Evolutionary conservation across 2,113 vertebrate species (phyloP).

Genomic region (Calypte anna): DNA sequence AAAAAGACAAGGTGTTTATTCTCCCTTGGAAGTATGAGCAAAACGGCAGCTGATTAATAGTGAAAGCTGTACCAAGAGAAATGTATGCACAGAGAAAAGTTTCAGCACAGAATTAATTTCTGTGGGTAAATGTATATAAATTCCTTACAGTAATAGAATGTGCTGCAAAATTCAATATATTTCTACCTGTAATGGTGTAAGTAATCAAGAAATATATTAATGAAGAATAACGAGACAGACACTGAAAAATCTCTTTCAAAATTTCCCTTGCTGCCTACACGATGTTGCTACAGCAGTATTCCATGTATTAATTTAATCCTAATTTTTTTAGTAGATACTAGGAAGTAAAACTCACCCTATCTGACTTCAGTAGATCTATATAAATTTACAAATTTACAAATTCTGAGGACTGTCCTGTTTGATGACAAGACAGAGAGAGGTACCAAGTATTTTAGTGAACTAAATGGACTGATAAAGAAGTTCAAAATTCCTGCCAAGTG

Average conservation of each 20-base stretch:
- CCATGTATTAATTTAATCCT: background rate
- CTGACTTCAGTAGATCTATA: background rate
- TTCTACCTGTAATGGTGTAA: background rate
- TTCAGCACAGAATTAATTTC: conserved; percentile 34
- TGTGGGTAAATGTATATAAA: conserved; percentile 12
- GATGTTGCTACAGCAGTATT: background rate
- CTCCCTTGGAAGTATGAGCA: background rate
- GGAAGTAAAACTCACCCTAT: background rate
- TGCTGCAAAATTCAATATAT: conserved; percentile 19
- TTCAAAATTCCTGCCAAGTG: background rate
- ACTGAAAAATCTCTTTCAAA: background rate
- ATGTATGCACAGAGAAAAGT: background rate
- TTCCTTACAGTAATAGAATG: background rate
- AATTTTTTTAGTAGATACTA: background rate
- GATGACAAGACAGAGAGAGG: background rate
- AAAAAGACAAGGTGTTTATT: background rate
- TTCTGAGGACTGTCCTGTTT: background rate
- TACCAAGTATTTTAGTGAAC: background rate
- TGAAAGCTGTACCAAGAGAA: background rate
- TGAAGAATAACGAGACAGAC: background rate
- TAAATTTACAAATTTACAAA: background rate
- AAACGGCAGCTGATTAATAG: background rate
- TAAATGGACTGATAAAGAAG: background rate
- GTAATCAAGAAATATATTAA: background rate
- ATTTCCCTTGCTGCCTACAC: background rate